These are phyloP conservation scores for Hypomecis punctinalis DNA, from an alignment of 2,888 invertebrate genomes.

Conservation along the genomic window DNA sequence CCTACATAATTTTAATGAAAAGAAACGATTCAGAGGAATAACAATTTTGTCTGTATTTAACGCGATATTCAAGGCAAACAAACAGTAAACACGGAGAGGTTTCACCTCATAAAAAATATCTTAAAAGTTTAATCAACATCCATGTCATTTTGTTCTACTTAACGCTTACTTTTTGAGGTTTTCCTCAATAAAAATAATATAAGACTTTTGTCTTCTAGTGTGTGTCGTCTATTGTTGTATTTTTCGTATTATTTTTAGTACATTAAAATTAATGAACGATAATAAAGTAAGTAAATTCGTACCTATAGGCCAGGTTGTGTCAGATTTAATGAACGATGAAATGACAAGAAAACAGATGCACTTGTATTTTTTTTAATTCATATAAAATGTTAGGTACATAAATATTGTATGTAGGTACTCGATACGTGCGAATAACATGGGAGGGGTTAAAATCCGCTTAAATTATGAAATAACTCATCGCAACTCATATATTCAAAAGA, in stretches of 20 bases:
- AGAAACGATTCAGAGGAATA: background rate
- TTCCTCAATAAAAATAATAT: constrained; percentile 5
- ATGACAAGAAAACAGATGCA: background rate
- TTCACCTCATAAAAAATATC: constrained; percentile 17
- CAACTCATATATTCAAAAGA: too few species aligned
- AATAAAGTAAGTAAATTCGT: too few species aligned
- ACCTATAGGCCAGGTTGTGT: too few species aligned
- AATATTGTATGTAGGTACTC: too few species aligned
- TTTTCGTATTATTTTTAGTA: constrained; percentile 4
- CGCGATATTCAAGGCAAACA: constrained; percentile 14
- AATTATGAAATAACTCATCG: too few species aligned
- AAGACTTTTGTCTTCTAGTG: constrained; percentile 10
- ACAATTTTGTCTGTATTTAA: constrained; percentile 1
- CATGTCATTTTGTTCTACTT: constrained; percentile 16
- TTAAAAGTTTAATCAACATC: constrained; percentile 20
- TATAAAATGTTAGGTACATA: too few species aligned
- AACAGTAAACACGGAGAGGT: constrained; percentile 30
- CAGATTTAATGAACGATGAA: background rate
- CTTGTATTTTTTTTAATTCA: background rate
- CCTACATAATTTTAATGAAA: background rate
- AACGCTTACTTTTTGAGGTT: constrained; percentile 14
- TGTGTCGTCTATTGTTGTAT: constrained; percentile 1
- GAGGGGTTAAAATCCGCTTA: too few species aligned
- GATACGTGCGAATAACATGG: too few species aligned
- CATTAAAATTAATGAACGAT: background rate